Evolutionary conservation across 92 coral and sea anemone species (phyloP).

Genomic region (Porites rus): DNA sequence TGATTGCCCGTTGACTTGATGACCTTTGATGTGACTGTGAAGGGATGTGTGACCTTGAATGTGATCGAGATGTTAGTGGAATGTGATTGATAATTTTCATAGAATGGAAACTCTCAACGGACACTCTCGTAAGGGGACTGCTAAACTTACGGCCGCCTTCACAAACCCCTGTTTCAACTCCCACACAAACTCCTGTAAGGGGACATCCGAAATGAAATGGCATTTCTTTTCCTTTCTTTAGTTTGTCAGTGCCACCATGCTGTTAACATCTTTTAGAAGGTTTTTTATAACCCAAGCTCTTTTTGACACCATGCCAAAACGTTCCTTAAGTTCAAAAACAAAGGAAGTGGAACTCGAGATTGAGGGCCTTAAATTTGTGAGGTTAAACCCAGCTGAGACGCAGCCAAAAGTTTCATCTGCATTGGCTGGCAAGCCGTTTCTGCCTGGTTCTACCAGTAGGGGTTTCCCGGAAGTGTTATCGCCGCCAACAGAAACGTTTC

Average conservation of each 20-base stretch:
- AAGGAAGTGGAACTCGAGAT: not conserved
- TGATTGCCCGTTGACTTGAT: too few species aligned
- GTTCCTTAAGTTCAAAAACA: not conserved
- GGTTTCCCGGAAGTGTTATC: constrained; percentile 80
- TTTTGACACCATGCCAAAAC: constrained; percentile 3
- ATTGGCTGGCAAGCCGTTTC: constrained; percentile 78
- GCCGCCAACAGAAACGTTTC: constrained; percentile 73
- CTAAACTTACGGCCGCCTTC: too few species aligned
- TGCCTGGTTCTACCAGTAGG: constrained; percentile 80
- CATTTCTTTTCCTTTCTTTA: not conserved
- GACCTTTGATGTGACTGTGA: too few species aligned
- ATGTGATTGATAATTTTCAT: too few species aligned
- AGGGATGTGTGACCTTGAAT: too few species aligned
- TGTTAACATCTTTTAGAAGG: constrained; percentile 10
- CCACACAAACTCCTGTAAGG: too few species aligned
- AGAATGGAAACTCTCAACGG: too few species aligned
- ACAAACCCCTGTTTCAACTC: too few species aligned
- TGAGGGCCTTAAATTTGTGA: not conserved
- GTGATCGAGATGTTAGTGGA: too few species aligned
- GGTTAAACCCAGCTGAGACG: constrained; percentile 1
- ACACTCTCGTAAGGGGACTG: too few species aligned
- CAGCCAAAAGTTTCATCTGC: not conserved
- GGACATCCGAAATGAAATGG: too few species aligned
- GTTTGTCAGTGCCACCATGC: not conserved
- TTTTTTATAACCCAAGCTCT: not conserved